These are phyloP conservation scores for Peromyscus attwateri DNA, from an alignment of 2,797 vertebrate genomes.

Conservation along the genomic window DNA sequence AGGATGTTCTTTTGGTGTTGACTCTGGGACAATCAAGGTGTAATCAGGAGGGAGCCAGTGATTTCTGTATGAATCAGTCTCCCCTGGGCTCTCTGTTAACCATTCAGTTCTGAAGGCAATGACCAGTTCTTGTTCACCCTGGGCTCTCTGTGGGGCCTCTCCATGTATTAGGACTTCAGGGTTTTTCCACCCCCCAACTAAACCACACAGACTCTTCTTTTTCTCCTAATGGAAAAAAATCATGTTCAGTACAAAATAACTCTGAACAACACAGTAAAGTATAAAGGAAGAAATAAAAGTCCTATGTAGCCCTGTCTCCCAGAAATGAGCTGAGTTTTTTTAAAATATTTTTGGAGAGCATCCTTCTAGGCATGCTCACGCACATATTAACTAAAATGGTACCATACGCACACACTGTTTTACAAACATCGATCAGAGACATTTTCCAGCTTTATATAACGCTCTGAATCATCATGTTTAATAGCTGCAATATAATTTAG, in stretches of 20 bases:
- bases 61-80: background rate
- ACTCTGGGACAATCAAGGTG: background rate
- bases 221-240: background rate
- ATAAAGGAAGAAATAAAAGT: constrained; percentile 28
- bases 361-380: background rate
- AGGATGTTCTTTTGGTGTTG: background rate
- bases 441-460: constrained; percentile 54
- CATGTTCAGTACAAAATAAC: constrained; percentile 6
- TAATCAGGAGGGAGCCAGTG: background rate
- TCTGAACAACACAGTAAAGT: background rate
- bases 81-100: background rate
- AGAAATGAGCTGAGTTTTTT: background rate
- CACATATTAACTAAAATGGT: background rate
- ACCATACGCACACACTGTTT: background rate
- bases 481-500: constrained; percentile 66
- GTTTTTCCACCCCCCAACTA: background rate
- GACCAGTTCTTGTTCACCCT: background rate
- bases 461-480: constrained; percentile 63
- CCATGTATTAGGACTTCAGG: background rate
- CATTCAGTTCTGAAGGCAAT: background rate
- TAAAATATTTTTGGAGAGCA: background rate
- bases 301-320: background rate
- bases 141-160: background rate
- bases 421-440: constrained; percentile 51
- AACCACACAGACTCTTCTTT: background rate